These are phyloP conservation scores for Oxyscelio sp. DNA, from an alignment of 2,888 invertebrate genomes.

Conservation along the genomic window DNA sequence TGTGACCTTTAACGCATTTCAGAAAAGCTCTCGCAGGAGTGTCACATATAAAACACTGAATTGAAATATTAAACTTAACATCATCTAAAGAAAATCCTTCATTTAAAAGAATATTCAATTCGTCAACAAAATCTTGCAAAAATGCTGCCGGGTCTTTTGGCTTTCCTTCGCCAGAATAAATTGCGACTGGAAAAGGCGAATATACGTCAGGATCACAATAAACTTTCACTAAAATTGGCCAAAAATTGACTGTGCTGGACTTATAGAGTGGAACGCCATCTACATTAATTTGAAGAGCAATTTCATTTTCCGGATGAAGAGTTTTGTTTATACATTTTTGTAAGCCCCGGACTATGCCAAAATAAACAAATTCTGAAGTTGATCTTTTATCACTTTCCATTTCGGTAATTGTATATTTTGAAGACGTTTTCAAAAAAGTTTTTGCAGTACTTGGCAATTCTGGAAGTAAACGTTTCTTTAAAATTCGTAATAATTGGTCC, in stretches of 20 bases:
- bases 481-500: slow-evolving; percentile 30
- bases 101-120: background rate
- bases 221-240: slow-evolving; percentile 2
- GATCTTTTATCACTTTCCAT: too few species aligned
- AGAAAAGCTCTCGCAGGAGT: slow-evolving; percentile 4
- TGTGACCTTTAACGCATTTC: slow-evolving; percentile 19
- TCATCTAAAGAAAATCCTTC: slow-evolving; percentile 5
- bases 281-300: background rate
- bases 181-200: background rate
- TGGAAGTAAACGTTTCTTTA: slow-evolving; percentile 41
- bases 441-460: too few species aligned
- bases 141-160: background rate
- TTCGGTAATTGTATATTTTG: too few species aligned
- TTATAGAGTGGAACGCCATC: slow-evolving; percentile 8
- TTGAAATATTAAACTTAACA: background rate
- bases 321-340: too few species aligned
- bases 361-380: too few species aligned
- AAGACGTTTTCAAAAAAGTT: too few species aligned
- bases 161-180: background rate
- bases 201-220: background rate
- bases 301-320: too few species aligned
- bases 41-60: slow-evolving; percentile 20
- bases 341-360: too few species aligned
- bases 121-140: background rate
- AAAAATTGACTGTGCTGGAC: background rate